These are phyloP conservation scores for Leucophenga montana DNA, from an alignment of 2,888 invertebrate species.

Conservation along the genomic window DNA sequence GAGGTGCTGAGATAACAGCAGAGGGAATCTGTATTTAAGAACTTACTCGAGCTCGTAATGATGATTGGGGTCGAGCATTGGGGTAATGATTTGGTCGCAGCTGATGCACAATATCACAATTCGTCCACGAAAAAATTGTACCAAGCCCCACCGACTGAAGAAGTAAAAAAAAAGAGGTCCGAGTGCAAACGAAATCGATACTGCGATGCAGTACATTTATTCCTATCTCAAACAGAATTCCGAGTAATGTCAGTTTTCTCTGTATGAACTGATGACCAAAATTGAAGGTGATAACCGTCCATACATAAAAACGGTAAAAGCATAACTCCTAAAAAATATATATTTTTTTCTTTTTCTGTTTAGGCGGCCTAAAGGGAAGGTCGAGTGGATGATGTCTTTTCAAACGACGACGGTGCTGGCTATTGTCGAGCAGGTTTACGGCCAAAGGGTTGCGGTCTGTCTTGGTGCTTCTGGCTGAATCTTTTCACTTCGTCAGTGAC, in stretches of 20 bases:
- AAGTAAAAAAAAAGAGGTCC: no score
- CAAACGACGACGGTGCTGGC: no score
- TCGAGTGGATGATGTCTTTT: no score
- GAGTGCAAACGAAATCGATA: no score
- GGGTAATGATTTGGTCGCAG: neutral
- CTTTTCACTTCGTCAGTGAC: no score
- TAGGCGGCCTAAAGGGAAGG: no score
- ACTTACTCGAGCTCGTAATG: slow-evolving; percentile 29
- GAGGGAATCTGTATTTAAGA: slow-evolving; percentile 6
- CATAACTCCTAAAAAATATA: neutral
- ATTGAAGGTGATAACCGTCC: slow-evolving; percentile 28
- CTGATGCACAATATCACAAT: slow-evolving; percentile 26
- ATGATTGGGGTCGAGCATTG: slow-evolving; percentile 28
- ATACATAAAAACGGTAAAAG: slow-evolving; percentile 26
- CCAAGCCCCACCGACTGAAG: no score
- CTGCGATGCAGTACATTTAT: neutral
- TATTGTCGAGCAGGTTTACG: no score
- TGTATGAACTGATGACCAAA: slow-evolving; percentile 23
- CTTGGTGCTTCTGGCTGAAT: no score
- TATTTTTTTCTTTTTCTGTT: no score
- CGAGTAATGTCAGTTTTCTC: slow-evolving; percentile 33
- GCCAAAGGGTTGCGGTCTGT: no score
- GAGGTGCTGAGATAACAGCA: neutral
- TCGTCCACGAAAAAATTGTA: neutral
- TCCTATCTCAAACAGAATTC: slow-evolving; percentile 22